These are phyloP conservation scores for Trissoscelio sp. DNA, from an alignment of 2,888 invertebrate species.

Conservation along the genomic window DNA sequence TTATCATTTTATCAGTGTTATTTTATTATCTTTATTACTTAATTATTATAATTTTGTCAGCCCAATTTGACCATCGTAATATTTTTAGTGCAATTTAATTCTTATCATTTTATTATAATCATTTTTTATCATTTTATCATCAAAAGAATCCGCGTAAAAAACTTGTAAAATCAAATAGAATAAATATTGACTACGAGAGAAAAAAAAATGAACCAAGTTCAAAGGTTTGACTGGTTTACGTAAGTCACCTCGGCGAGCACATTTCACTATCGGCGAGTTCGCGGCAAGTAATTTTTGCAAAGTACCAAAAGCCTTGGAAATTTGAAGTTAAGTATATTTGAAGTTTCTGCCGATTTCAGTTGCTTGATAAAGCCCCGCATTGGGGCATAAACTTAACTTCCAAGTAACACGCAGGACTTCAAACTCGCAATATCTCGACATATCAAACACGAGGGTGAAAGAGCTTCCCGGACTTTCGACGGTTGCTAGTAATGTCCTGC, in stretches of 20 bases:
- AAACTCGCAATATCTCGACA: slow-evolving; percentile 67
- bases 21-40: too few relatives aligned
- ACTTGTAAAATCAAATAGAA: too few relatives aligned
- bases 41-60: too few relatives aligned
- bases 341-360: slow-evolving; percentile 61
- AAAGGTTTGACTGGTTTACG: slow-evolving; percentile 28
- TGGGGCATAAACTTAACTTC: slow-evolving; percentile 62
- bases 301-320: slow-evolving; percentile 55
- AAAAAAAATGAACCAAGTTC: background rate
- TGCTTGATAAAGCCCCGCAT: slow-evolving; percentile 59
- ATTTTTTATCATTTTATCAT: too few relatives aligned
- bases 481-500: slow-evolving; percentile 67
- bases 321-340: slow-evolving; percentile 58
- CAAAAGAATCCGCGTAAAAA: too few relatives aligned
- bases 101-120: too few relatives aligned
- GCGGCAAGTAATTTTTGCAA: slow-evolving; percentile 50
- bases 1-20: too few relatives aligned
- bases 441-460: slow-evolving; percentile 67
- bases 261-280: slow-evolving; percentile 31
- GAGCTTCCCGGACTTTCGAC: slow-evolving; percentile 67
- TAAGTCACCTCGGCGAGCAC: slow-evolving; percentile 16
- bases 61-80: too few relatives aligned
- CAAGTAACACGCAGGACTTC: slow-evolving; percentile 66
- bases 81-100: too few relatives aligned
- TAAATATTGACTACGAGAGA: too few relatives aligned